A percentile compares a stretch with the other conserved stretches of the same genome.
These are phyloP conservation scores for Darwinula stevensoni DNA, from an alignment of 2,888 invertebrate genomes.

Conservation along the genomic window DNA sequence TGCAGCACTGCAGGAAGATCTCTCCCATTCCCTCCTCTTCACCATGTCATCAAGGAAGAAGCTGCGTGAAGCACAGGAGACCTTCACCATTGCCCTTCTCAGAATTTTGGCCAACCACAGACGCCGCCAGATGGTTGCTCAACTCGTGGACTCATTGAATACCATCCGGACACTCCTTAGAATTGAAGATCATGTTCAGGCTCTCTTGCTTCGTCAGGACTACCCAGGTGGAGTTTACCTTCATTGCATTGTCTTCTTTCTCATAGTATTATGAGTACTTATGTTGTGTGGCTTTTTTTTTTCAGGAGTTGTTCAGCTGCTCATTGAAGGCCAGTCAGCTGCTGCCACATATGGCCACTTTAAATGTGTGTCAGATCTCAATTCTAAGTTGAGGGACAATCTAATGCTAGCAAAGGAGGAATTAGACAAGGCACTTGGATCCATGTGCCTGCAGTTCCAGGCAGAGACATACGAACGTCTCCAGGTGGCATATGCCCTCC, in stretches of 20 bases:
- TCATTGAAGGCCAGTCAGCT: constrained; percentile 57
- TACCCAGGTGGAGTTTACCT: no score
- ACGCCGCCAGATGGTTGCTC: constrained; percentile 50
- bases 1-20: neutral
- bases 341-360: constrained; percentile 60
- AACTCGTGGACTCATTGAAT: constrained; percentile 42
- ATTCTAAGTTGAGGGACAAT: constrained; percentile 61
- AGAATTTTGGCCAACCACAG: constrained; percentile 70
- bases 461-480: constrained; percentile 44
- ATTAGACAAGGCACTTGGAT: constrained; percentile 46
- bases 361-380: constrained; percentile 62
- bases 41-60: neutral
- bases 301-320: constrained; percentile 59
- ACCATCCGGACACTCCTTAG: constrained; percentile 46
- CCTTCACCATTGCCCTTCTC: constrained; percentile 54
- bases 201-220: no score
- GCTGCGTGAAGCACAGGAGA: constrained; percentile 32
- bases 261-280: no score
- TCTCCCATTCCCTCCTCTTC: neutral
- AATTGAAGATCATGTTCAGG: no score
- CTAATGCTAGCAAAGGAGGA: constrained; percentile 69
- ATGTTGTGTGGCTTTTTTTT: constrained; percentile 16
- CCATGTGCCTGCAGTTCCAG: constrained; percentile 39
- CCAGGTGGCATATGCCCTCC: constrained; percentile 52
- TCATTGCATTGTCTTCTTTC: no score